Evolutionary conservation across 1,140 invertebrate species (phyloP).

Genomic region (Dendrolimus kikuchii): DNA sequence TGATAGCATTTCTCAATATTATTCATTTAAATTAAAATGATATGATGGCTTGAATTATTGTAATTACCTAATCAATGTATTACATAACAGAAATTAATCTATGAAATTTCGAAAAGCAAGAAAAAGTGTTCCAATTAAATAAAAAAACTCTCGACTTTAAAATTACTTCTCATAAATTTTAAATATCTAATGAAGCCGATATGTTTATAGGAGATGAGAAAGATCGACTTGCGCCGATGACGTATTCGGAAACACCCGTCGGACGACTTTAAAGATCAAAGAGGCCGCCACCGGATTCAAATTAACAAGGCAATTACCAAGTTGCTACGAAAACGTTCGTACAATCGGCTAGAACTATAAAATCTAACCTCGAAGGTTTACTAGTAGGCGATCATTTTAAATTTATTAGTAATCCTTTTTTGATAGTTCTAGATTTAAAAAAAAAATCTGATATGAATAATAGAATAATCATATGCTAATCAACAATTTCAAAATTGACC

Average conservation of each 20-base stretch:
- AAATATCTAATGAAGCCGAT: constrained; percentile 51
- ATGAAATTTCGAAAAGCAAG: constrained; percentile 8
- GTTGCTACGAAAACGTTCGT: constrained; percentile 49
- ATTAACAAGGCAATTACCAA: constrained; percentile 65
- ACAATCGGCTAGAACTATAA: constrained; percentile 40
- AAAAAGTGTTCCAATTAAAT: constrained; percentile 37
- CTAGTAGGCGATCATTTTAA: not conserved
- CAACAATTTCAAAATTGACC: too few species aligned
- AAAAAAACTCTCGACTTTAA: constrained; percentile 15
- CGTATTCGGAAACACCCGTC: constrained; percentile 46
- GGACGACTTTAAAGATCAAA: constrained; percentile 52
- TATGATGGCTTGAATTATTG: too few species aligned
- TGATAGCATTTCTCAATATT: too few species aligned
- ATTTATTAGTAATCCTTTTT: too few species aligned
- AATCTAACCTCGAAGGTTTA: constrained; percentile 27
- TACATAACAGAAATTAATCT: too few species aligned
- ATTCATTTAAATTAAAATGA: too few species aligned
- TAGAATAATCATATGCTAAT: too few species aligned
- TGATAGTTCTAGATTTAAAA: too few species aligned
- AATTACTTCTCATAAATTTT: constrained; percentile 44
- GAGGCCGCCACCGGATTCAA: constrained; percentile 47
- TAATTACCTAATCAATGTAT: too few species aligned
- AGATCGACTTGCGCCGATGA: constrained; percentile 36
- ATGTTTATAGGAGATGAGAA: constrained; percentile 46
- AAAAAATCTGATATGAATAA: too few species aligned